These are phyloP conservation scores for Diarsia mendica DNA, from an alignment of 2,888 invertebrate species.

Conservation along the genomic window DNA sequence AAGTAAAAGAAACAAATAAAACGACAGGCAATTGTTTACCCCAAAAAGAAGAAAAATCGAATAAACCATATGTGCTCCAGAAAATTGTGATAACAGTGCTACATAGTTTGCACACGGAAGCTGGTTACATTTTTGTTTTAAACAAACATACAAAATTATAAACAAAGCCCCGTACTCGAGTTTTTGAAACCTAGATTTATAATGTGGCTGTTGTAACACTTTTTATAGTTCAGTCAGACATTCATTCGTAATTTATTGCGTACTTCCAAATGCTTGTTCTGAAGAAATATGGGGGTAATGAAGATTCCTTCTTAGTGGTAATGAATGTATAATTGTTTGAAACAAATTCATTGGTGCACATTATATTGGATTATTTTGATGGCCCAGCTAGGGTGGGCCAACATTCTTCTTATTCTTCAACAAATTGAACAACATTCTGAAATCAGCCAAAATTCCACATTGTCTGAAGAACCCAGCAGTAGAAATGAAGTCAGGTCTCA, in stretches of 20 bases:
- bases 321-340: conserved; percentile 11
- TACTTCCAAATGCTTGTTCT: conserved; percentile 35
- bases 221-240: conserved; percentile 46
- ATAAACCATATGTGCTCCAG: conserved; percentile 26
- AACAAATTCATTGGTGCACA: background rate
- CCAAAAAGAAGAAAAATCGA: conserved; percentile 5
- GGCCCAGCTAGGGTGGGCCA: too few relatives aligned
- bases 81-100: conserved; percentile 15
- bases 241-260: conserved; percentile 46
- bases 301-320: conserved; percentile 20
- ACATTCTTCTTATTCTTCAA: too few relatives aligned
- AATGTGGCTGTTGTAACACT: conserved; percentile 56
- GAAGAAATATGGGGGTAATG: conserved; percentile 8
- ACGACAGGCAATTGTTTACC: conserved; percentile 16
- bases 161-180: conserved; percentile 42
- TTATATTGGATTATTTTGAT: background rate
- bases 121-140: conserved; percentile 23
- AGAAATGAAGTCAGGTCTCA: too few relatives aligned
- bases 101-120: conserved; percentile 44
- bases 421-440: too few relatives aligned
- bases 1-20: conserved; percentile 21
- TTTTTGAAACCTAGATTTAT: conserved; percentile 50
- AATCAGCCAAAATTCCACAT: too few relatives aligned
- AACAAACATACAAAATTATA: conserved; percentile 31
- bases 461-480: too few relatives aligned